Conservation (phyloP, 2,888 invertebrate species). For the Apoda limacodes region DNA sequence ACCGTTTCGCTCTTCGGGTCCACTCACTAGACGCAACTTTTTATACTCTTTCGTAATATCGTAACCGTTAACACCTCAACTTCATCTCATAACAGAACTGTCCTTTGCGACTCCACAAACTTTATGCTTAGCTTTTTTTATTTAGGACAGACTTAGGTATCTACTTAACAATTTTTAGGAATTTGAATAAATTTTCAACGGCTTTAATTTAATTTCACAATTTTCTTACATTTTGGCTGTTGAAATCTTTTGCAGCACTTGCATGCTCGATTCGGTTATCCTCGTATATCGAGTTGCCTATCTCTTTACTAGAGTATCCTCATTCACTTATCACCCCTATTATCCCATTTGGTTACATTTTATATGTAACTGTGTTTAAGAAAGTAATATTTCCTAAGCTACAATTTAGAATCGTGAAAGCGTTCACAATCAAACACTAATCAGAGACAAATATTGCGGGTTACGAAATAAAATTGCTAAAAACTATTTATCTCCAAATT, state of each 20-base stretch:
- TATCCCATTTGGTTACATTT: no score
- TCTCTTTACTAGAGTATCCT: constrained; percentile 31
- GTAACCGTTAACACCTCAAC: constrained; percentile 32
- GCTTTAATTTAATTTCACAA: no score
- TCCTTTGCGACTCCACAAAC: constrained; percentile 28
- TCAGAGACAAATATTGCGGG: constrained; percentile 30
- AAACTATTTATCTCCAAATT: constrained; percentile 50
- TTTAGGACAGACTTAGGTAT: constrained; percentile 24
- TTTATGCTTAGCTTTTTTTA: constrained; percentile 35
- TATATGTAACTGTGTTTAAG: no score
- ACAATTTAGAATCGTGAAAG: no score
- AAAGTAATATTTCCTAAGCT: no score
- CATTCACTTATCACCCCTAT: constrained; percentile 44
- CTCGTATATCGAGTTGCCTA: no score
- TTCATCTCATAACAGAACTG: constrained; percentile 35
- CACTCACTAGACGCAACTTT: constrained; percentile 55
- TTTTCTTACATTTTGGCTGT: no score
- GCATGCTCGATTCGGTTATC: no score
- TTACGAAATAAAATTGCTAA: constrained; percentile 56
- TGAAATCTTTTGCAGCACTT: no score
- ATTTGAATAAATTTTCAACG: no score
- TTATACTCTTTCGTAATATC: constrained; percentile 57
- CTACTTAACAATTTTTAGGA: no score
- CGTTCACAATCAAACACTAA: no score
- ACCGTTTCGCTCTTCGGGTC: constrained; percentile 52